Conservation (phyloP, 2,113 vertebrate genomes). For the Dryoscopus gambensis region DNA sequence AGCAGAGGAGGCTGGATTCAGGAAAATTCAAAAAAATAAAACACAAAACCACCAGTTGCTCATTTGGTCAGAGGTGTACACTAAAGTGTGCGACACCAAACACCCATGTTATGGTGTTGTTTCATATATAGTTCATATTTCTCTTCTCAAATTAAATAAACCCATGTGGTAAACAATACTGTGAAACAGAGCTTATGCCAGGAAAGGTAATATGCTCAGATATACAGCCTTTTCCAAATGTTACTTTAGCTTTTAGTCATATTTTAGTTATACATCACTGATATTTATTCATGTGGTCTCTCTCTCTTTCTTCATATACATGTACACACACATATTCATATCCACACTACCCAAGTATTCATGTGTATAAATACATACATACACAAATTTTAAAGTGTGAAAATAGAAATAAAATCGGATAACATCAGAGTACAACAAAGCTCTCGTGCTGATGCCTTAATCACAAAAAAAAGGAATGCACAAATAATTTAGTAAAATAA, state of each 20-base stretch:
- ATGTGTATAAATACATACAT: neutral
- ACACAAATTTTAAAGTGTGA: neutral
- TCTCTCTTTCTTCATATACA: neutral
- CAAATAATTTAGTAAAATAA: slow-evolving; percentile 40
- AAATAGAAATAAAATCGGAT: slow-evolving; percentile 38
- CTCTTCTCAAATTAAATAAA: neutral
- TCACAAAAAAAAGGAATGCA: slow-evolving; percentile 6
- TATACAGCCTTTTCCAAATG: neutral
- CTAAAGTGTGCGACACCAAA: neutral
- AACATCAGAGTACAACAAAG: slow-evolving; percentile 11
- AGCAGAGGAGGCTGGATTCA: neutral
- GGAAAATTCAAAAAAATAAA: neutral
- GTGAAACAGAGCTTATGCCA: neutral
- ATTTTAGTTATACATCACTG: neutral
- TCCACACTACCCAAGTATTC: neutral
- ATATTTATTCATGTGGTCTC: neutral
- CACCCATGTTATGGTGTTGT: accelerated
- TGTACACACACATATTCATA: neutral
- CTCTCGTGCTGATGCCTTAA: slow-evolving; percentile 1
- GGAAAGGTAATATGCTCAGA: neutral
- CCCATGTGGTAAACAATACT: neutral
- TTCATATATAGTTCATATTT: neutral
- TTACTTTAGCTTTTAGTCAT: neutral
- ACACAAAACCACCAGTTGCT: neutral
- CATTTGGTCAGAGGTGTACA: neutral